These are phyloP conservation scores for Cephalopachus bancanus DNA, from an alignment of 2,797 vertebrate genomes.

Conservation along the genomic window DNA sequence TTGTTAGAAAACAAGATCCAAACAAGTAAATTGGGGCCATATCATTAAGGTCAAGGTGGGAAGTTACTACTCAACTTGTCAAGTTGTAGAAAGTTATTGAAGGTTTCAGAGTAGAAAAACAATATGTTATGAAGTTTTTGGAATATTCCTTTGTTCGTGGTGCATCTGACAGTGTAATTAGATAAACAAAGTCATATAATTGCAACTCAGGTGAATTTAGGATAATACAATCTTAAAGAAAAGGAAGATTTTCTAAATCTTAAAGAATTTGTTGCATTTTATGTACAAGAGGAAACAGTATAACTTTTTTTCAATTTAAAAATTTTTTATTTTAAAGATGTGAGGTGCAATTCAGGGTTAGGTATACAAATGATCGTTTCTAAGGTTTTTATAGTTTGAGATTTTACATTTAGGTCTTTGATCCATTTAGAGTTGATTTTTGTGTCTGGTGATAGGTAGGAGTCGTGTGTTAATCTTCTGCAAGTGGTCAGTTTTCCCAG, in stretches of 20 bases:
- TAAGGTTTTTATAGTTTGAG: no score
- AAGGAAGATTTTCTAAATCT: neutral
- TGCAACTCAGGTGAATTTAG: neutral
- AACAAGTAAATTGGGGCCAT: neutral
- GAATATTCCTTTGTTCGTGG: slow-evolving; percentile 3
- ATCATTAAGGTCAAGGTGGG: neutral
- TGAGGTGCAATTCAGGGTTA: no score
- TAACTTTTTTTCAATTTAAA: neutral
- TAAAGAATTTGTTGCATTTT: neutral
- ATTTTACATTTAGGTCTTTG: no score
- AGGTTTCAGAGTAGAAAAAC: neutral
- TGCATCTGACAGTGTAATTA: slow-evolving; percentile 23
- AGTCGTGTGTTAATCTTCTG: no score
- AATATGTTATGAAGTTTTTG: neutral
- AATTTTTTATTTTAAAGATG: no score
- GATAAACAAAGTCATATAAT: slow-evolving; percentile 11
- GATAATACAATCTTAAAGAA: slow-evolving; percentile 37
- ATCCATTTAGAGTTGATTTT: no score
- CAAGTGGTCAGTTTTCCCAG: no score
- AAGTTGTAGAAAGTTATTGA: slow-evolving; percentile 9
- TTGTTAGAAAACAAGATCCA: slow-evolving; percentile 33
- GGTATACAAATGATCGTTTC: no score
- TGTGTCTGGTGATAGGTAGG: no score
- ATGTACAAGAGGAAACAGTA: neutral
- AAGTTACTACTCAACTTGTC: neutral